These are phyloP conservation scores for Corvus hawaiiensis DNA, from an alignment of 2,113 vertebrate species.

Conservation along the genomic window DNA sequence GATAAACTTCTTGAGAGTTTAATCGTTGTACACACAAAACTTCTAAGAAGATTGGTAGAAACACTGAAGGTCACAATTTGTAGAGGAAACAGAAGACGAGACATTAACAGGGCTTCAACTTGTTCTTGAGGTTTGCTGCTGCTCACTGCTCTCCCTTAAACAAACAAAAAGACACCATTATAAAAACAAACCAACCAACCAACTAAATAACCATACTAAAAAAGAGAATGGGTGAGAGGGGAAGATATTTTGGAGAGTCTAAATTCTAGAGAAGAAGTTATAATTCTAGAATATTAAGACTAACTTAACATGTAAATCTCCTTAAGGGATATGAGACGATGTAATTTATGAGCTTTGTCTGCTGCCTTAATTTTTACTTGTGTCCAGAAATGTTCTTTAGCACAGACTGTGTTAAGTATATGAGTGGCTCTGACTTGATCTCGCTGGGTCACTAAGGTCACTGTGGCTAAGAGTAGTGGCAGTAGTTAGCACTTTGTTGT, in stretches of 20 bases:
- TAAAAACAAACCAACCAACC: not conserved
- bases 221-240: not conserved
- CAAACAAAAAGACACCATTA: not conserved
- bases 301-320: not conserved
- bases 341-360: not conserved
- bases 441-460: not conserved
- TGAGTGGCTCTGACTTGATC: not conserved
- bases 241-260: not conserved
- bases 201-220: not conserved
- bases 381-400: not conserved
- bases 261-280: not conserved
- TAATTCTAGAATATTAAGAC: not conserved
- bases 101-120: not conserved
- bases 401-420: not conserved
- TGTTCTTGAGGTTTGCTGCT: not conserved
- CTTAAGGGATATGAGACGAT: not conserved
- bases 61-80: not conserved
- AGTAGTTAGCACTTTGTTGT: not conserved
- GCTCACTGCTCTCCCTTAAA: not conserved
- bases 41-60: not conserved
- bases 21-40: not conserved
- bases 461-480: not conserved
- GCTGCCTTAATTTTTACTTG: not conserved
- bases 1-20: not conserved
- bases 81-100: not conserved